These are phyloP conservation scores for Pangasius krempfi DNA, from an alignment of 2,797 vertebrate genomes.

Conservation along the genomic window DNA sequence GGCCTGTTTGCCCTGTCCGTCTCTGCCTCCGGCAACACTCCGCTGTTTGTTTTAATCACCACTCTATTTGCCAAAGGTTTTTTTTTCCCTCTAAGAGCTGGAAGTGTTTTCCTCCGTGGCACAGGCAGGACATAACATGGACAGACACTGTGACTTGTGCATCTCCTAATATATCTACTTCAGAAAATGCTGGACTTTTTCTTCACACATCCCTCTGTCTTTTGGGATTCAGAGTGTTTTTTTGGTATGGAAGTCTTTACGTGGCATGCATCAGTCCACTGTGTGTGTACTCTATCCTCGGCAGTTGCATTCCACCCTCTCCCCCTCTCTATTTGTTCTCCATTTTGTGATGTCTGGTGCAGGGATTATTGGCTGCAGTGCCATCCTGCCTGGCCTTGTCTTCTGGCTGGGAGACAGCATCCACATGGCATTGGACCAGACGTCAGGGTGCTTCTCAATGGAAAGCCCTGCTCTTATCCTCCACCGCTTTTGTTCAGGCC, in stretches of 20 bases:
- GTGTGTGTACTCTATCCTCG: constrained; percentile 9
- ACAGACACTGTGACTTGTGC: constrained; percentile 22
- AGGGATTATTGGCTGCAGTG: constrained; percentile 64
- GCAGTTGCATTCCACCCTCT: constrained; percentile 23
- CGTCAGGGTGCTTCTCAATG: constrained; percentile 62
- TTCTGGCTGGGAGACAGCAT: constrained; percentile 58
- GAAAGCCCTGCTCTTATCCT: constrained; percentile 61
- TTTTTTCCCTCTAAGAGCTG: constrained; percentile 66
- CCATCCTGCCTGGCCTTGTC: constrained; percentile 61
- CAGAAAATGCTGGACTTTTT: background rate
- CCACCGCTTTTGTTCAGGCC: constrained; percentile 70
- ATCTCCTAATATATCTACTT: constrained; percentile 30
- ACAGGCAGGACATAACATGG: constrained; percentile 58
- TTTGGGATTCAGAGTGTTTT: background rate
- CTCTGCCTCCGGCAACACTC: constrained; percentile 58
- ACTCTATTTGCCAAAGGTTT: constrained; percentile 73
- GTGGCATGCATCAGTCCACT: constrained; percentile 14
- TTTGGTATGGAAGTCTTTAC: background rate
- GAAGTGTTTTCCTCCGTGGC: constrained; percentile 64
- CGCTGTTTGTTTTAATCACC: constrained; percentile 76
- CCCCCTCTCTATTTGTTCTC: constrained; percentile 40
- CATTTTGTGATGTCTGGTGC: constrained; percentile 51
- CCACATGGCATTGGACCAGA: constrained; percentile 65
- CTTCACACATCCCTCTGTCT: background rate
- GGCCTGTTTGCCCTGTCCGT: constrained; percentile 68